Evolutionary conservation across 1,140 invertebrate genomes (phyloP).

Genomic region (Latrodectus geometricus): DNA sequence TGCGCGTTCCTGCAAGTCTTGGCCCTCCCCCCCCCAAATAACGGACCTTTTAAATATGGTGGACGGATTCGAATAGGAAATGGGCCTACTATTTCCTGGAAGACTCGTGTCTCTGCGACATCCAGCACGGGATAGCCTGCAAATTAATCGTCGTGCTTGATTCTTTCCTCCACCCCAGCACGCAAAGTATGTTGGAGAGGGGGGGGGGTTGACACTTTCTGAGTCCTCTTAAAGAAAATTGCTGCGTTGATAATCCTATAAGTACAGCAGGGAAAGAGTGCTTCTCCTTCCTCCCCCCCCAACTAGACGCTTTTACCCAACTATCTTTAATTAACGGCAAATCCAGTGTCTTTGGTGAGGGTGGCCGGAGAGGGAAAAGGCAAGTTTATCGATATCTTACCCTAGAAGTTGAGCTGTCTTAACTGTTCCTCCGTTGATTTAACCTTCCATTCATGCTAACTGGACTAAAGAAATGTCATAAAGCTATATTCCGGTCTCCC

Average conservation of each 20-base stretch:
- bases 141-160: conserved; percentile 32
- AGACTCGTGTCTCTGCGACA: conserved; percentile 4
- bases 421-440: too few relatives aligned
- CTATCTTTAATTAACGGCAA: conserved; percentile 31
- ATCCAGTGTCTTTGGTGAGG: conserved; percentile 16
- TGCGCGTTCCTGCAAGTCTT: not conserved
- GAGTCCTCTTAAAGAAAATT: conserved; percentile 27
- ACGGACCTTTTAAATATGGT: conserved; percentile 12
- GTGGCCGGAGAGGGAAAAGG: too few relatives aligned
- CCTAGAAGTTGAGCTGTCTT: too few relatives aligned
- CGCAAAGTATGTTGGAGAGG: not conserved
- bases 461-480: too few relatives aligned
- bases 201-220: not conserved
- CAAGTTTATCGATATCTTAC: too few relatives aligned
- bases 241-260: conserved; percentile 46
- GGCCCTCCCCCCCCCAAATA: not conserved
- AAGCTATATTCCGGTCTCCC: too few relatives aligned
- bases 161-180: not conserved
- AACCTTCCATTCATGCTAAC: too few relatives aligned
- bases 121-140: not conserved
- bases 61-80: conserved; percentile 28
- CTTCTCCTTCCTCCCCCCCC: not conserved
- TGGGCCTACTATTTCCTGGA: conserved; percentile 35
- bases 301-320: not conserved
- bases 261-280: conserved; percentile 11